Conservation (phyloP, 2,888 invertebrate genomes). For the Nomada ferruginata region DNA sequence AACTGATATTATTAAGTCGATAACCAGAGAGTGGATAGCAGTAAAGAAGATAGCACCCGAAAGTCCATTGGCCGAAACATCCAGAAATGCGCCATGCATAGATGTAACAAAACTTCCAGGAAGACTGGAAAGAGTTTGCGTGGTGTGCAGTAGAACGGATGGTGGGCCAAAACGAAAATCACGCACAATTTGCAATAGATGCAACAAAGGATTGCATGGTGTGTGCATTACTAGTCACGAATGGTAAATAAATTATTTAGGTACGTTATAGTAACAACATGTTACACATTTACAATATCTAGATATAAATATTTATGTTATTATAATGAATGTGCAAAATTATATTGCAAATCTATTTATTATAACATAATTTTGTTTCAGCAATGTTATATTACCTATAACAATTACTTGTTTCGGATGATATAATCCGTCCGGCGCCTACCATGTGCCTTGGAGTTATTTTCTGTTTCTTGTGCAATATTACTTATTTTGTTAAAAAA, state of each 20-base stretch:
- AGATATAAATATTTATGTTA: constrained; percentile 35
- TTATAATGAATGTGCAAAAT: too few species aligned
- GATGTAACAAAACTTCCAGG: constrained; percentile 39
- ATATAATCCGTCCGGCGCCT: too few species aligned
- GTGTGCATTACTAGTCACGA: constrained; percentile 45
- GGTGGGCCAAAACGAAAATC: constrained; percentile 44
- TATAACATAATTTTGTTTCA: too few species aligned
- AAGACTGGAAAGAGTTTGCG: constrained; percentile 52
- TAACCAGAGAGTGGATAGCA: constrained; percentile 39
- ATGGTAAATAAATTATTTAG: constrained; percentile 50
- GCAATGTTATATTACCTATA: too few species aligned
- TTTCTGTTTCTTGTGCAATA: too few species aligned
- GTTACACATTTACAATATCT: constrained; percentile 46
- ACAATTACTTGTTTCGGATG: too few species aligned
- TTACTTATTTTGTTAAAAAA: too few species aligned
- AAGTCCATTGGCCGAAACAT: constrained; percentile 30
- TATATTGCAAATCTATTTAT: too few species aligned
- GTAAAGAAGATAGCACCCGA: constrained; percentile 23
- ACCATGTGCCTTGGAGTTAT: too few species aligned
- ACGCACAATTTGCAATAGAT: constrained; percentile 51
- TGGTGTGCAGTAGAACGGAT: constrained; percentile 50
- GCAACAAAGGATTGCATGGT: constrained; percentile 50
- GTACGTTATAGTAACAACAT: constrained; percentile 44
- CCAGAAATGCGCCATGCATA: not conserved
- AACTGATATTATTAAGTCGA: constrained; percentile 50